A percentile compares a stretch with the other conserved stretches of the same genome.
Evolutionary conservation across 1,140 invertebrate species (phyloP).

Genomic region (Chironomus striatipennis): DNA sequence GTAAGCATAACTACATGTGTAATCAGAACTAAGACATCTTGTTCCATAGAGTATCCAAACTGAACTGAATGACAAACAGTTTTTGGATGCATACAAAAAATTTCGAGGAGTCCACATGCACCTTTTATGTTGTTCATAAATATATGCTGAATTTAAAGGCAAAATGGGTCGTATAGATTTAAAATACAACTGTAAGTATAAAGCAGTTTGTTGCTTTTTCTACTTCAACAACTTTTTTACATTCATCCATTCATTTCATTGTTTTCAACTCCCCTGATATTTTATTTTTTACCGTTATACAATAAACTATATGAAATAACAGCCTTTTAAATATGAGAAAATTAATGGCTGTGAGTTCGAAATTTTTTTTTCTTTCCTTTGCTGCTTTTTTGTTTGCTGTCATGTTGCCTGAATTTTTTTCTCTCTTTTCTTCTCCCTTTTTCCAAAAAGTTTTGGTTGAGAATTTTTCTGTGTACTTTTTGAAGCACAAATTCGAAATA

Average conservation of each 20-base stretch:
- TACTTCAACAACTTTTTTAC: neutral
- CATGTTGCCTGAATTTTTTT: neutral
- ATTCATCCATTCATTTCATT: neutral
- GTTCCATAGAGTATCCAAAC: neutral
- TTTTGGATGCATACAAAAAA: no score
- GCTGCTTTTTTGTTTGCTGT: neutral
- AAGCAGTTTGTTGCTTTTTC: neutral
- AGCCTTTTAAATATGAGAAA: neutral
- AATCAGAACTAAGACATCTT: no score
- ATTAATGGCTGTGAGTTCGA: constrained; percentile 16
- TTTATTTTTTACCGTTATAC: neutral
- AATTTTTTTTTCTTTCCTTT: neutral
- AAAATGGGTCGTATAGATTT: neutral
- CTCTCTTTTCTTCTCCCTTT: no score
- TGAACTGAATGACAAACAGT: neutral
- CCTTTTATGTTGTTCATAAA: neutral
- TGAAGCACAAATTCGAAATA: no score
- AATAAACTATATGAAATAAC: neutral
- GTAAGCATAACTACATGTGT: no score
- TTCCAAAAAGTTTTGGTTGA: no score
- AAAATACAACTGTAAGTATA: neutral
- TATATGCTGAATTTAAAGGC: neutral
- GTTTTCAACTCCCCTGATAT: neutral
- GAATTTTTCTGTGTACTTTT: no score
- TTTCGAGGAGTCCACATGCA: neutral